phyloP scores from a whole-genome alignment of 2,113 vertebrate genomes.

The Melospiza melodia region DNA sequence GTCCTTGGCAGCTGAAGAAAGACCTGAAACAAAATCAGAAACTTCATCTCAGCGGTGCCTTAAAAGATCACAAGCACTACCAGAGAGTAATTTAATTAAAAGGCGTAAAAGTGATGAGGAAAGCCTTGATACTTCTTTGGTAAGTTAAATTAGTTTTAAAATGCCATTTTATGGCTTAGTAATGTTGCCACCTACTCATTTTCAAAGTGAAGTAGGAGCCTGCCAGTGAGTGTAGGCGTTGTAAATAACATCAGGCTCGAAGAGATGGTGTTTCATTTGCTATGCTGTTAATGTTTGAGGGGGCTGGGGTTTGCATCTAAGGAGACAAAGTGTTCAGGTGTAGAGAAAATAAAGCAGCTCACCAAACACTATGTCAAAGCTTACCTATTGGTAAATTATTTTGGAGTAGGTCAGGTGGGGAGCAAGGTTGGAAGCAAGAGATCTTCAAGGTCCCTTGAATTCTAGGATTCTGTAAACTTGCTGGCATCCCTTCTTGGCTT shows the following conservation, averaged over 20 bases:
- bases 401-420: background rate
- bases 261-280: background rate
- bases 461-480: background rate
- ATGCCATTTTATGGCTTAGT: background rate
- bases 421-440: background rate
- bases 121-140: constrained; percentile 43
- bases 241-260: background rate
- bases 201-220: background rate
- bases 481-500: background rate
- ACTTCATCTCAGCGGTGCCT: constrained; percentile 27
- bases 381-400: background rate
- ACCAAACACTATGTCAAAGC: background rate
- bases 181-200: background rate
- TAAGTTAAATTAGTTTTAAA: constrained; percentile 56
- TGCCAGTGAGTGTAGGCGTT: background rate
- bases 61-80: constrained; percentile 73
- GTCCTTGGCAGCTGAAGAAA: constrained; percentile 12
- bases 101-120: constrained; percentile 64
- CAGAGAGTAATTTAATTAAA: constrained; percentile 76
- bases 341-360: background rate
- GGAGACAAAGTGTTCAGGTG: background rate
- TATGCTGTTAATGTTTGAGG: background rate
- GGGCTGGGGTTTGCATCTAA: background rate
- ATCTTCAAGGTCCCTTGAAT: background rate
- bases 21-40: constrained; percentile 36